Percentiles rank a stretch among this genome's conserved stretches.
phyloP scores from a whole-genome alignment of 2,113 vertebrate genomes.

The Hyla sarda region DNA sequence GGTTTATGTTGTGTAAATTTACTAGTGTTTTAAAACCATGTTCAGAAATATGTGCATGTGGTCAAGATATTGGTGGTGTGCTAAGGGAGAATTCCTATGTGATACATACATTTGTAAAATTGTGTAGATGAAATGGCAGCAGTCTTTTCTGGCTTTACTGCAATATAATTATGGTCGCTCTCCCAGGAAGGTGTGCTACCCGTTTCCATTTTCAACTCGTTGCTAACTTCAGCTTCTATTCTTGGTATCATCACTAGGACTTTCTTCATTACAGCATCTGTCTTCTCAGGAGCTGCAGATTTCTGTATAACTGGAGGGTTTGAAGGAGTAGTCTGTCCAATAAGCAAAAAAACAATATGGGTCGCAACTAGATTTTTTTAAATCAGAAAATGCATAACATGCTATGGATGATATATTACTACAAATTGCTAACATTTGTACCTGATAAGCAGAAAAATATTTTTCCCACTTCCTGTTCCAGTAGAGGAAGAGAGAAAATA shows the following conservation, averaged over 20 bases:
- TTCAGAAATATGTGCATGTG: background rate
- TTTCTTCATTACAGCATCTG: conserved; percentile 70
- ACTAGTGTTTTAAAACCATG: background rate
- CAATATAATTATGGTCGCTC: conserved; percentile 90
- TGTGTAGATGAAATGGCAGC: conserved; percentile 82
- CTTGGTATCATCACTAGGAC: conserved; percentile 57
- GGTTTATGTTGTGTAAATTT: background rate
- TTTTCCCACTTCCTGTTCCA: no score
- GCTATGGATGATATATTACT: no score
- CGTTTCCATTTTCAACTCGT: conserved; percentile 69
- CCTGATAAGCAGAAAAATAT: no score
- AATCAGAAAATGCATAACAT: no score
- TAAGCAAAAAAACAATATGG: background rate
- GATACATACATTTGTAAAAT: conserved; percentile 96
- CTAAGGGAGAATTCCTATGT: conserved; percentile 75
- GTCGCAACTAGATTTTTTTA: background rate
- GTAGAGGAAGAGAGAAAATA: no score
- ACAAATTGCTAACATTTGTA: no score
- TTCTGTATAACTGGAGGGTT: conserved; percentile 75
- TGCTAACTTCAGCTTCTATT: conserved; percentile 65
- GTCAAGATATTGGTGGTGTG: background rate
- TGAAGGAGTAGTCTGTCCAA: conserved; percentile 66
- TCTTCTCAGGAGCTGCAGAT: conserved; percentile 73
- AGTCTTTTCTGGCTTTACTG: conserved; percentile 91
- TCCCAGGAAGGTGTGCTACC: conserved; percentile 81